Percentiles rank a stretch among this genome's conserved stretches.
Evolutionary conservation across 1,140 invertebrate species (phyloP).

Genomic region (Rhagoletis pomonella): DNA sequence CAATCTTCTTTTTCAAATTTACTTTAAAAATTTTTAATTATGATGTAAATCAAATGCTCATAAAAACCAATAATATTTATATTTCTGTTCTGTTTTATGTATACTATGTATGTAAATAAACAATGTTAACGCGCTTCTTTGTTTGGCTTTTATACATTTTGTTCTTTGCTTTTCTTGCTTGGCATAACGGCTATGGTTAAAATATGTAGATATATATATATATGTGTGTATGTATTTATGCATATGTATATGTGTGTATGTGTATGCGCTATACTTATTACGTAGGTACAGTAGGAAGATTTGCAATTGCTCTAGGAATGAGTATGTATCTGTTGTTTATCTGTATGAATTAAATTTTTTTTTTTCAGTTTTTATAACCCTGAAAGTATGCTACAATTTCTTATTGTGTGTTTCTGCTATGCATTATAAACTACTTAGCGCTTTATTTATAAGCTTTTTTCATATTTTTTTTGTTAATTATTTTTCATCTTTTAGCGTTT

Average conservation of each 20-base stretch:
- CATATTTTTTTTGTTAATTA: slow-evolving; percentile 14
- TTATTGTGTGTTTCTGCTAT: neutral
- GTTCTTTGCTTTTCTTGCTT: neutral
- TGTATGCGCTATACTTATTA: slow-evolving; percentile 45
- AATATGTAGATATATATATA: neutral
- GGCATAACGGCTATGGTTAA: slow-evolving; percentile 15
- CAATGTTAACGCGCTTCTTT: neutral
- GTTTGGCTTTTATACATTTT: slow-evolving; percentile 15
- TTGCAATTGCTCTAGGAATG: slow-evolving; percentile 48
- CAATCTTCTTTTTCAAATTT: neutral
- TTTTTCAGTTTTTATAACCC: neutral
- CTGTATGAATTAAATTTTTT: neutral
- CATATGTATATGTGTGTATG: neutral
- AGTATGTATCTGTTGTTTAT: slow-evolving; percentile 32
- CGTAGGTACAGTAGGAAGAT: slow-evolving; percentile 43
- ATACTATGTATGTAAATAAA: neutral
- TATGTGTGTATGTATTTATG: neutral
- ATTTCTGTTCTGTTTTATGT: too few relatives aligned
- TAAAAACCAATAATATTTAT: too few relatives aligned
- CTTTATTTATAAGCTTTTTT: neutral
- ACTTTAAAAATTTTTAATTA: neutral
- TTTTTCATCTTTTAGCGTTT: slow-evolving; percentile 1
- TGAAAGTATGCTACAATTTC: neutral
- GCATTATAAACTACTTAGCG: slow-evolving; percentile 29
- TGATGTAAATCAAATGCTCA: too few relatives aligned